Evolutionary conservation across 92 coral and sea anemone genomes (phyloP).

Genomic region (Actinernus sp.): DNA sequence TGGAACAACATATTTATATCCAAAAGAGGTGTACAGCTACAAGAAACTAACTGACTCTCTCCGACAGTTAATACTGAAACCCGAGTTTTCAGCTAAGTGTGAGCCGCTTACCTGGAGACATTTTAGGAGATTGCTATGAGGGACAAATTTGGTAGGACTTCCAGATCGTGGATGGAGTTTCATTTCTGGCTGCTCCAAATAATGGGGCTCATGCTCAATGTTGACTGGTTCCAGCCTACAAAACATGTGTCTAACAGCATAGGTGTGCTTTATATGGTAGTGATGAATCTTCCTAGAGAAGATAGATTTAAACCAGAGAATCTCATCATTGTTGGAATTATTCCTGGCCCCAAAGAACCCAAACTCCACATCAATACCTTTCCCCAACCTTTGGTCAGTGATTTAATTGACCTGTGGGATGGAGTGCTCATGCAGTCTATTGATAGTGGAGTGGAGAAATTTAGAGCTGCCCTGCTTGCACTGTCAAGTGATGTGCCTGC

Average conservation of each 20-base stretch:
- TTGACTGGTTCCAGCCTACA: slow-evolving; percentile 68
- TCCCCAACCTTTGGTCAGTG: slow-evolving; percentile 43
- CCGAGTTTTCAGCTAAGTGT: slow-evolving; percentile 38
- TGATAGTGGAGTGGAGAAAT: slow-evolving; percentile 26
- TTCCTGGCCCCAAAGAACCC: no score
- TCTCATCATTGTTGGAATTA: slow-evolving; percentile 46
- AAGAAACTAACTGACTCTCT: slow-evolving; percentile 44
- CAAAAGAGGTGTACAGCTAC: slow-evolving; percentile 51
- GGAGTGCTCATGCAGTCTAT: slow-evolving; percentile 29
- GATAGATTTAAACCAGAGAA: slow-evolving; percentile 65
- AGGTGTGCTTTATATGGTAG: slow-evolving; percentile 56
- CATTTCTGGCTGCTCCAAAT: slow-evolving; percentile 53
- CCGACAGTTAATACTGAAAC: slow-evolving; percentile 39
- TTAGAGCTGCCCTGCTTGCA: slow-evolving; percentile 48
- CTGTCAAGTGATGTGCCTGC: slow-evolving; percentile 62
- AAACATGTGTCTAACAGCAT: slow-evolving; percentile 46
- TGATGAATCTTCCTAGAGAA: slow-evolving; percentile 62
- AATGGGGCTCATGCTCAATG: slow-evolving; percentile 45
- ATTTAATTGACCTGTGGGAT: slow-evolving; percentile 45
- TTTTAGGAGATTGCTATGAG: slow-evolving; percentile 56
- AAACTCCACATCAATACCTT: slow-evolving; percentile 37
- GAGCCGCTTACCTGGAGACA: slow-evolving; percentile 28
- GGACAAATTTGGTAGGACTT: slow-evolving; percentile 64
- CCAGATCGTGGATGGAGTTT: slow-evolving; percentile 44
- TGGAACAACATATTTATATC: slow-evolving; percentile 41